These are phyloP conservation scores for Neoarius graeffei DNA, from an alignment of 2,113 vertebrate species.

Conservation along the genomic window DNA sequence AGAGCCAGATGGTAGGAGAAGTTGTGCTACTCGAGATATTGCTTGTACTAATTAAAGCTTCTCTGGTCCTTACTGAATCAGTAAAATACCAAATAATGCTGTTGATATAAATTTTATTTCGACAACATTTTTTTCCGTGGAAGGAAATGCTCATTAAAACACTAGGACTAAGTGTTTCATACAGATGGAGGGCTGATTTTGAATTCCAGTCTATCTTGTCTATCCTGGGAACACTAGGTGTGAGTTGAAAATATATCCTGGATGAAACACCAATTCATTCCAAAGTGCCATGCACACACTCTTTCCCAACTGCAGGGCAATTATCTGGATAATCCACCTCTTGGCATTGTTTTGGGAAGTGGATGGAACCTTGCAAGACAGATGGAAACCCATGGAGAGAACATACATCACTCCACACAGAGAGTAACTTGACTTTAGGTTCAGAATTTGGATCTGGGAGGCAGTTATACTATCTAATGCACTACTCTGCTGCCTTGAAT, in stretches of 20 bases:
- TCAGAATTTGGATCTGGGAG: not conserved
- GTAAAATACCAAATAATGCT: not conserved
- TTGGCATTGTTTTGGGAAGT: not conserved
- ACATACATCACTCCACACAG: not conserved
- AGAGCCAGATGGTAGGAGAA: constrained; percentile 25
- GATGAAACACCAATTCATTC: not conserved
- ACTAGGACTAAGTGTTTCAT: not conserved
- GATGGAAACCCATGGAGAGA: not conserved
- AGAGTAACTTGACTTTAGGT: not conserved
- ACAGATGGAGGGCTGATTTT: not conserved
- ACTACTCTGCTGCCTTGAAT: not conserved
- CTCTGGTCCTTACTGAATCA: not conserved
- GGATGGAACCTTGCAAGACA: not conserved
- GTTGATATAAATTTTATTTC: not conserved
- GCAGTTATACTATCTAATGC: not conserved
- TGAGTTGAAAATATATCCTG: not conserved
- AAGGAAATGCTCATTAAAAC: not conserved
- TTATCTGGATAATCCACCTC: not conserved
- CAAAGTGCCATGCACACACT: no score
- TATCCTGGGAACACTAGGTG: not conserved
- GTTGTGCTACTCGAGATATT: constrained; percentile 14
- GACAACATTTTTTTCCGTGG: not conserved
- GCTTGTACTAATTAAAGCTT: constrained; percentile 20
- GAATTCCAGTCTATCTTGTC: not conserved
- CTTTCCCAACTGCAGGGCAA: not conserved